Percentiles rank a stretch among this genome's conserved stretches.
Conservation (phyloP, 2,888 invertebrate species). For the Nezara viridula region DNA sequence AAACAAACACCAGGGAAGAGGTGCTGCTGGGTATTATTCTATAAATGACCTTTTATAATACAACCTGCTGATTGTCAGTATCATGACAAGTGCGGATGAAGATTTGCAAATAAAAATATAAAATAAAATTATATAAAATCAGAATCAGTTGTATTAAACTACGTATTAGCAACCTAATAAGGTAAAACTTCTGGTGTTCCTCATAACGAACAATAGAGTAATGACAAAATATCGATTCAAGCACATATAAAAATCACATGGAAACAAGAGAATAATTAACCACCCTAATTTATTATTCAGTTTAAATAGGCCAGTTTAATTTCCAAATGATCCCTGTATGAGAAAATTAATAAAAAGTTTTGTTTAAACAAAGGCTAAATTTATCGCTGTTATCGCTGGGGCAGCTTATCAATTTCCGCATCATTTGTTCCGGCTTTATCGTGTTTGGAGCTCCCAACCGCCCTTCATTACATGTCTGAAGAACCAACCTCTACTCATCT, state of each 20-base stretch:
- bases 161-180: too few species aligned
- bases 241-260: neutral
- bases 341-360: constrained; percentile 32
- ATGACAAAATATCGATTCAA: neutral
- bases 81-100: too few species aligned
- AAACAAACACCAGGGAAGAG: too few species aligned
- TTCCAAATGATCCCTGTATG: neutral
- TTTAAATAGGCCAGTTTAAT: neutral
- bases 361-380: constrained; percentile 43
- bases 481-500: neutral
- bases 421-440: constrained; percentile 52
- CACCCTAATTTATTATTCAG: neutral
- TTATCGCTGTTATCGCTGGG: constrained; percentile 11
- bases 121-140: too few species aligned
- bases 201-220: neutral
- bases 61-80: too few species aligned
- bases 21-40: too few species aligned
- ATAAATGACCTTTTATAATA: too few species aligned
- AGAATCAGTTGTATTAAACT: too few species aligned
- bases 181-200: too few species aligned
- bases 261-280: neutral
- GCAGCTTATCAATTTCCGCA: constrained; percentile 52
- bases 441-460: neutral
- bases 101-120: too few species aligned
- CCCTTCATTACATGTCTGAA: constrained; percentile 41